phyloP scores from a whole-genome alignment of 92 coral and sea anemone species.

The Porites evermanni region DNA sequence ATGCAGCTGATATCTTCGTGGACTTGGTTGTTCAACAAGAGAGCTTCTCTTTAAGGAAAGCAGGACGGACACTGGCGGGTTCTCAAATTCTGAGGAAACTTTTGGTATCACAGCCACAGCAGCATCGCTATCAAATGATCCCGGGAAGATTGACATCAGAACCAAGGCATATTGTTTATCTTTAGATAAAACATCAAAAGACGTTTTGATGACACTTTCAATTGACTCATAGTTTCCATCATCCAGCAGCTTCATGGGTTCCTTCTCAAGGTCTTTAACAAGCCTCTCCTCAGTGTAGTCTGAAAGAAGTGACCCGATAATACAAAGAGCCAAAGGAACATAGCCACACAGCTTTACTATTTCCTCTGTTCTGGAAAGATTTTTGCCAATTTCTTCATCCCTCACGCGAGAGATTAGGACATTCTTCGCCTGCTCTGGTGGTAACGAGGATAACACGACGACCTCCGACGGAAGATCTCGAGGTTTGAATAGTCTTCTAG shows the following conservation, averaged over 20 bases:
- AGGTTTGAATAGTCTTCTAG: slow-evolving; percentile 15
- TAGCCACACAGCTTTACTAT: slow-evolving; percentile 53
- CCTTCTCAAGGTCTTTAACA: slow-evolving; percentile 9
- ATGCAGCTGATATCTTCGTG: slow-evolving; percentile 24
- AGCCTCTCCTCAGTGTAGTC: slow-evolving; percentile 23
- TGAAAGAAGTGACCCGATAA: slow-evolving; percentile 43
- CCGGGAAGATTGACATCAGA: slow-evolving; percentile 39
- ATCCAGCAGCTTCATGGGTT: slow-evolving; percentile 33
- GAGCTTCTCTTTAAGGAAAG: slow-evolving; percentile 9
- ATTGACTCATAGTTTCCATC: slow-evolving; percentile 15
- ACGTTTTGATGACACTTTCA: slow-evolving; percentile 17
- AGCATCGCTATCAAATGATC: slow-evolving; percentile 29
- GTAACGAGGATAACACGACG: background rate
- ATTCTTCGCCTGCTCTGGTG: background rate
- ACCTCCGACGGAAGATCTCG: background rate
- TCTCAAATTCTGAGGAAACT: background rate
- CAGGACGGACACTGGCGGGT: background rate
- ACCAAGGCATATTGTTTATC: slow-evolving; percentile 17
- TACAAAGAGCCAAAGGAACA: slow-evolving; percentile 57
- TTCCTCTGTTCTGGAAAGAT: background rate
- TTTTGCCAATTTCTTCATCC: background rate
- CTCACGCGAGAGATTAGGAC: background rate
- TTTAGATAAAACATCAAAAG: slow-evolving; percentile 1
- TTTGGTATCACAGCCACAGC: slow-evolving; percentile 25
- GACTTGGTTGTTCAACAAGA: slow-evolving; percentile 11